A percentile compares a stretch with the other conserved stretches of the same genome.
Evolutionary conservation across 2,797 vertebrate genomes (phyloP).

Genomic region (Spinus pinus): DNA sequence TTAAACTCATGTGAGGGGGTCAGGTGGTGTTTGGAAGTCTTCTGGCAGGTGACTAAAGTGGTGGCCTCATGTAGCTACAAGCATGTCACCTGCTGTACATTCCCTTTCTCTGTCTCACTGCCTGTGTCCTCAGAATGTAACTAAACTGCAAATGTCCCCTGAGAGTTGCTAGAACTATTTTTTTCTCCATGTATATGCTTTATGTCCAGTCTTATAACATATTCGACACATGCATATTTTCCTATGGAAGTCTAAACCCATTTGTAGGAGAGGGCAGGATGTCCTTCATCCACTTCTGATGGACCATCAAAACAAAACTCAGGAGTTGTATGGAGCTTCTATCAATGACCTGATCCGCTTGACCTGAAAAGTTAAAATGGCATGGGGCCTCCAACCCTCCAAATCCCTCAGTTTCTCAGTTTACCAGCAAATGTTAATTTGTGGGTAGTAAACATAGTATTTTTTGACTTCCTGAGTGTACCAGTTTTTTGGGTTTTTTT

Average conservation of each 20-base stretch:
- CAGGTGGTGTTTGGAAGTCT: not conserved
- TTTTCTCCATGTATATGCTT: not conserved
- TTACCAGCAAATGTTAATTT: not conserved
- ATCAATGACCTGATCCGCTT: not conserved
- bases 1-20: accelerated
- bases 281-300: not conserved
- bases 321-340: not conserved
- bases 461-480: not conserved
- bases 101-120: not conserved
- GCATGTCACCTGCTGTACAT: not conserved
- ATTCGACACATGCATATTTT: not conserved
- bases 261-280: not conserved
- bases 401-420: not conserved
- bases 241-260: not conserved
- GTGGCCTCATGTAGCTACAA: not conserved
- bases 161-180: not conserved
- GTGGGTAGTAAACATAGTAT: not conserved
- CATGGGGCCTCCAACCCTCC: not conserved
- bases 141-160: not conserved
- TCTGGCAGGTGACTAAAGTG: not conserved
- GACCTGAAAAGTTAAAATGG: not conserved
- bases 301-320: not conserved
- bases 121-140: not conserved
- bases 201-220: not conserved
- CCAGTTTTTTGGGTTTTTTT: not conserved